Base-by-base conservation (phyloP, 2,113 vertebrate genomes). In the Fulica atra region DNA sequence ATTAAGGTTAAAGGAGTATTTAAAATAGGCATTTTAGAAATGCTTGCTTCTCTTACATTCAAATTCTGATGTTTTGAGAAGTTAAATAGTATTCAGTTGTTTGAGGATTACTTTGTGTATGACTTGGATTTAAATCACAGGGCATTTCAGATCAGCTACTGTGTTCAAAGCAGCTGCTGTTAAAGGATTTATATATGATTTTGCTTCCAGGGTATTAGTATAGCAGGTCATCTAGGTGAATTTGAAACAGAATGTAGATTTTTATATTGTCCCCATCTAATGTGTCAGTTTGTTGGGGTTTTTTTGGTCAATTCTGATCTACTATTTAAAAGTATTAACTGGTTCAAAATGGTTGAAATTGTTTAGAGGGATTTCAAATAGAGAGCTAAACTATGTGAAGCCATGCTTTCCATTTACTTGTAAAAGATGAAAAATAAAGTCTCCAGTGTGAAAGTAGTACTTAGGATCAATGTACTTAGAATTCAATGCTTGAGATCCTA, bases 21-120 rank as follows among this genome's bases (percentile, higher is more conserved):
- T 92, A 88, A 81, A 96, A 96, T 25, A 9, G 38, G 31, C 38
- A 10, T 11, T 96, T 91, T 84, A 89, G 88, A 89, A 94, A 96
- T 2, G 10, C 60, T 96, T 93, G 64, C 50, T 76, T 92, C 93
- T 91, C 56, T 84, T 81, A 84, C 88, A 92, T 88, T 88, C 63
- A 87, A 70, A 96, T 96, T 92, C 88, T 89, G 68, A 64, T 95
- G 84, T 95, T 97, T 96, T 94, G 69, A 89, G 85, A 92, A 95
- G 79, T 95, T 93, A 96, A 97, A 97, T 80, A 92, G 46, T 81
- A 95, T 95, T 95, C 92, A 59, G 56, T 94, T 93, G 70, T 96
- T 96, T 95, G 90, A 97, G 92, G 93, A 97, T 96, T 97, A 94
- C 65, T 93, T 96, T 96, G 81, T 90, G 50, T 97, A 94, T 15